Base-by-base conservation (phyloP, 2,888 invertebrate genomes). In the Tetheella fluctuosa region DNA sequence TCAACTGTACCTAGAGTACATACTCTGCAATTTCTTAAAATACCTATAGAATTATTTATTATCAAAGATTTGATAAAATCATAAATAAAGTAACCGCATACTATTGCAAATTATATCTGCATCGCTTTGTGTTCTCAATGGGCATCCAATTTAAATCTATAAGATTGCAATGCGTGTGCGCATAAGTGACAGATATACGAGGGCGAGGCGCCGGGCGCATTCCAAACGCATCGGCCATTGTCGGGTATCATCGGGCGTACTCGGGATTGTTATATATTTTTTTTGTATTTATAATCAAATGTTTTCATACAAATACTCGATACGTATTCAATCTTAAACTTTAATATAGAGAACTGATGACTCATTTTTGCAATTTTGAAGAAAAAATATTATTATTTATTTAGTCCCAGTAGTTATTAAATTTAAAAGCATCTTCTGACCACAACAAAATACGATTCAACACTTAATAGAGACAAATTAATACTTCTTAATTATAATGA, bases 171-270 rank as follows among this genome's bases (percentile, higher is more conserved):
- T 42, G 42, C 42, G 42, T 17, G 42, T 17, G 37, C 15, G 37
- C 37, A 39, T 34, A 42, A 42, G 42, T 42, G 42, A 42, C 42
- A 42, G 42, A 42, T 42, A 42, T 42, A 42, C 42, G 42, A 42
- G 42, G 42, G 42, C 42, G 42, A 42, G 42, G 42, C 42, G 42
- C 42, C 37, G 37, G 3, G n/a, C 42, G 42, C 42, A 42, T 42
- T 42, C 42, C 42, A 7, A 42, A 7, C 17, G 42, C n/a, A 6
- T 42, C 42, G 42, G 42, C n/a, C 7, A 1, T 5, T 7, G 42
- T 42, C 42, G 42, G 42, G 42, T 17, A 17, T 15, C 42, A 7
- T 42, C 42, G 42, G 17, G 42, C 42, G 42, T 6, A 17, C 17
- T 42, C 42, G 42, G 42, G 7, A 17, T 15, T n/a, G 2, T 39